These are phyloP conservation scores for Arvicanthis niloticus DNA, from an alignment of 2,113 vertebrate genomes.

Conservation along the genomic window DNA sequence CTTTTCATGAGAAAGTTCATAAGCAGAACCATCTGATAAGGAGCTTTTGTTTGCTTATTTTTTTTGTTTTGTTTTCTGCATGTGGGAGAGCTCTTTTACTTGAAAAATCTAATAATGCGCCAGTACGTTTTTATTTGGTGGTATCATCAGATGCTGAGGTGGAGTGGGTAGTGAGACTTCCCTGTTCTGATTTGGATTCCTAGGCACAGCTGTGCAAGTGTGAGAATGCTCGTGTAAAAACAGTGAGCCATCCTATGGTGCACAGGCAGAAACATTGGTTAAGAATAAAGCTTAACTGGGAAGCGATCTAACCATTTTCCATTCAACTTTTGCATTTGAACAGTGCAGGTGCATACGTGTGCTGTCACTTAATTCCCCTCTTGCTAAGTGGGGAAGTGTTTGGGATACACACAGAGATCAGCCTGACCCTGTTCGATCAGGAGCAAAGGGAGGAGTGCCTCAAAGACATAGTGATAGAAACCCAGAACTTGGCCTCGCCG, in stretches of 20 bases:
- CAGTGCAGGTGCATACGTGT: constrained; percentile 90
- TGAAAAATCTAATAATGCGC: background rate
- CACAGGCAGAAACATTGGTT: background rate
- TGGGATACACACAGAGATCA: constrained; percentile 84
- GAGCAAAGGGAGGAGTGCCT: constrained; percentile 81
- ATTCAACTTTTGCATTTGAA: background rate
- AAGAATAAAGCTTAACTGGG: background rate
- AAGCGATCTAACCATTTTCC: background rate
- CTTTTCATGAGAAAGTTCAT: background rate
- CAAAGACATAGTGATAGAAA: constrained; percentile 84
- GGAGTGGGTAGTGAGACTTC: background rate
- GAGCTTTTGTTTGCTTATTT: constrained; percentile 9
- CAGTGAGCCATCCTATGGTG: background rate
- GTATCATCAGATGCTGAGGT: background rate
- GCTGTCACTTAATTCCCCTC: constrained; percentile 90
- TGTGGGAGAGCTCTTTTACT: background rate
- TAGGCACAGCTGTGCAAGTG: background rate
- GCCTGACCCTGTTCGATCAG: constrained; percentile 91
- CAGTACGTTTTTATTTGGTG: background rate
- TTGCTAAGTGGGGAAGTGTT: constrained; percentile 90
- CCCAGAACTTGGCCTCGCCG: constrained; percentile 87
- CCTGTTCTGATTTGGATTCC: background rate
- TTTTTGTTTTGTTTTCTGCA: constrained; percentile 21
- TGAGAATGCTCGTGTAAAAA: background rate
- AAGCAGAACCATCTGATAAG: background rate